Conservation (phyloP, 2,888 invertebrate genomes). For the Tetranychus piercei region DNA sequence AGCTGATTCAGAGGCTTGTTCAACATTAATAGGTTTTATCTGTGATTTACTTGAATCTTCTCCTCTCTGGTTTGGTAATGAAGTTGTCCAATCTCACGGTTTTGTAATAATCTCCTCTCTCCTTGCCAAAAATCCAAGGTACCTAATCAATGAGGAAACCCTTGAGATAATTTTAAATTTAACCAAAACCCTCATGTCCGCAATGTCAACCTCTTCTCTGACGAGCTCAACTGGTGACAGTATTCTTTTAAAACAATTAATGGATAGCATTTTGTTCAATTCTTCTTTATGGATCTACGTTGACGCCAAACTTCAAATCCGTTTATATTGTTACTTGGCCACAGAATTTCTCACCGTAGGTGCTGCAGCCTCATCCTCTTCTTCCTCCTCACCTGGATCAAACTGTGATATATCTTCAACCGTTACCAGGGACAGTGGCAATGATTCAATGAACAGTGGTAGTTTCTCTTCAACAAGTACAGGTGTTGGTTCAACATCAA, state of each 20-base stretch:
- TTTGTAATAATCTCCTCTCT: slow-evolving; percentile 94
- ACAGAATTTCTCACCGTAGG: slow-evolving; percentile 74
- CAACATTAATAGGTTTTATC: slow-evolving; percentile 85
- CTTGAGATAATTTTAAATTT: slow-evolving; percentile 43
- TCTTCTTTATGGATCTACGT: slow-evolving; percentile 91
- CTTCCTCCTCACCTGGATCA: not conserved
- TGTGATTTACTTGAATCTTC: slow-evolving; percentile 92
- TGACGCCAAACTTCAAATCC: slow-evolving; percentile 36
- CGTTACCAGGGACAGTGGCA: slow-evolving; percentile 1
- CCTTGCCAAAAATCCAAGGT: slow-evolving; percentile 57
- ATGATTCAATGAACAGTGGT: slow-evolving; percentile 2
- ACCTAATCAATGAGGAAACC: slow-evolving; percentile 83
- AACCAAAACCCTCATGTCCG: slow-evolving; percentile 30
- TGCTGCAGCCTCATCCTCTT: slow-evolving; percentile 28
- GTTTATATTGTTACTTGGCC: slow-evolving; percentile 84
- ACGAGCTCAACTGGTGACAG: not conserved
- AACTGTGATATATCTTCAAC: slow-evolving; percentile 8
- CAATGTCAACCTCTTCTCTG: slow-evolving; percentile 2
- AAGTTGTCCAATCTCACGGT: slow-evolving; percentile 92
- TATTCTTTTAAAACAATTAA: slow-evolving; percentile 50
- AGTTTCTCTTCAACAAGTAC: not conserved
- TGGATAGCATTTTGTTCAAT: slow-evolving; percentile 98
- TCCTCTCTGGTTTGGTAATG: slow-evolving; percentile 35
- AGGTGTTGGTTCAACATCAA: not conserved
- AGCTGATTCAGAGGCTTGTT: slow-evolving; percentile 37